Evolutionary conservation across 2,113 vertebrate genomes (phyloP).

Genomic region (Trochalopteron elliotii): DNA sequence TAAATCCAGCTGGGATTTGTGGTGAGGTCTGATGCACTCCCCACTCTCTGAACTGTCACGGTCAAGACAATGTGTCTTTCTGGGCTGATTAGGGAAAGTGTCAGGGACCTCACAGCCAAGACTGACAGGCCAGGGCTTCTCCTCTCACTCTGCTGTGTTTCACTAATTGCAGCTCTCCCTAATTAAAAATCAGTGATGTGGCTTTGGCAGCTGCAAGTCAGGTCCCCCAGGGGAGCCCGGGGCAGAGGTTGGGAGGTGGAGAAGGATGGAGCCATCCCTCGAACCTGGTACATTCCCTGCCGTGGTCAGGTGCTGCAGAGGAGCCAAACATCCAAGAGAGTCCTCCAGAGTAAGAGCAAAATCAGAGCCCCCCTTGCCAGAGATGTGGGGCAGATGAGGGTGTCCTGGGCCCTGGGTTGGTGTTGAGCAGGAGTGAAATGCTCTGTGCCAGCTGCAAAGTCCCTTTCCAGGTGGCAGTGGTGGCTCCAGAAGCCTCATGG

Average conservation of each 20-base stretch:
- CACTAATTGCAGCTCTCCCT: not conserved
- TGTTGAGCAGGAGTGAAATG: not conserved
- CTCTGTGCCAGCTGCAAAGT: not conserved
- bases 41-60: fast-evolving
- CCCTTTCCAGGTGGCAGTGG: not conserved
- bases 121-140: not conserved
- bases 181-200: not conserved
- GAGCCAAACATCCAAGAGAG: not conserved
- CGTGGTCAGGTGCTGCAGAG: fast-evolving
- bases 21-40: fast-evolving
- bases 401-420: fast-evolving
- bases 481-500: fast-evolving
- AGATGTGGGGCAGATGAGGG: fast-evolving
- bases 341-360: not conserved
- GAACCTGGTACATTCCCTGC: not conserved
- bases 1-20: not conserved
- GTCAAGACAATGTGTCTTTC: not conserved
- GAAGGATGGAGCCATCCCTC: not conserved
- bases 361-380: not conserved
- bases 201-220: not conserved
- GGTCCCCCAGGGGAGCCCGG: fast-evolving
- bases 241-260: not conserved
- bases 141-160: not conserved
- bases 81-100: not conserved
- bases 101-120: not conserved